Conservation (phyloP, 2,888 invertebrate species). For the Patella depressa region DNA sequence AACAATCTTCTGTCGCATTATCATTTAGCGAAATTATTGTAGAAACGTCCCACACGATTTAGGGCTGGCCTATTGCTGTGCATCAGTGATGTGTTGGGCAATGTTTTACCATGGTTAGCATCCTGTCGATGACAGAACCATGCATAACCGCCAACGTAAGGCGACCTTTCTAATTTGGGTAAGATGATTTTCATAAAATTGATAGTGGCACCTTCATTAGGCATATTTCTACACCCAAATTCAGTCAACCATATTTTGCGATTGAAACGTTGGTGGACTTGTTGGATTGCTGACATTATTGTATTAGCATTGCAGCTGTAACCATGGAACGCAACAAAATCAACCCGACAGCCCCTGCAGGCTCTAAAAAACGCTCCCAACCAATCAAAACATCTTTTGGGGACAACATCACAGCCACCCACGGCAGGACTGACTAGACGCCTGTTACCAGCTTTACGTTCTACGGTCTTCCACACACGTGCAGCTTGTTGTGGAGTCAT, state of each 20-base stretch:
- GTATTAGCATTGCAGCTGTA: slow-evolving; percentile 39
- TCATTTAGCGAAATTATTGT: too few species aligned
- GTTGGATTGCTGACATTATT: slow-evolving; percentile 34
- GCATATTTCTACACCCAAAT: slow-evolving; percentile 39
- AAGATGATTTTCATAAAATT: slow-evolving; percentile 36
- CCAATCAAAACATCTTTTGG: slow-evolving; percentile 38
- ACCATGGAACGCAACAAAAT: slow-evolving; percentile 47
- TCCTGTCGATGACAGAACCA: slow-evolving; percentile 34
- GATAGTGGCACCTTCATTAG: slow-evolving; percentile 28
- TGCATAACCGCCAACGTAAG: slow-evolving; percentile 35
- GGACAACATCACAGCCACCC: slow-evolving; percentile 24
- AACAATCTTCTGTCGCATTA: too few species aligned
- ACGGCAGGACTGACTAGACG: slow-evolving; percentile 49
- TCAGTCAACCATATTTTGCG: slow-evolving; percentile 46
- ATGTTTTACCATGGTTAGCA: too few species aligned
- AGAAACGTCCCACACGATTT: too few species aligned
- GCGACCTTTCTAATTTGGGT: slow-evolving; percentile 39
- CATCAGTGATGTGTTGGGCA: too few species aligned
- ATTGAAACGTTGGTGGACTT: slow-evolving; percentile 34
- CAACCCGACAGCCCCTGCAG: slow-evolving; percentile 44
- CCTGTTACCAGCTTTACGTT: slow-evolving; percentile 29
- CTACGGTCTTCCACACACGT: slow-evolving; percentile 38
- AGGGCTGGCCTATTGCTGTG: too few species aligned
- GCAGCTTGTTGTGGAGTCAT: slow-evolving; percentile 43
- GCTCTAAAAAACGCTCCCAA: slow-evolving; percentile 44